These are phyloP conservation scores for Acromyrmex charruanus DNA, from an alignment of 1,140 invertebrate genomes.

Conservation along the genomic window DNA sequence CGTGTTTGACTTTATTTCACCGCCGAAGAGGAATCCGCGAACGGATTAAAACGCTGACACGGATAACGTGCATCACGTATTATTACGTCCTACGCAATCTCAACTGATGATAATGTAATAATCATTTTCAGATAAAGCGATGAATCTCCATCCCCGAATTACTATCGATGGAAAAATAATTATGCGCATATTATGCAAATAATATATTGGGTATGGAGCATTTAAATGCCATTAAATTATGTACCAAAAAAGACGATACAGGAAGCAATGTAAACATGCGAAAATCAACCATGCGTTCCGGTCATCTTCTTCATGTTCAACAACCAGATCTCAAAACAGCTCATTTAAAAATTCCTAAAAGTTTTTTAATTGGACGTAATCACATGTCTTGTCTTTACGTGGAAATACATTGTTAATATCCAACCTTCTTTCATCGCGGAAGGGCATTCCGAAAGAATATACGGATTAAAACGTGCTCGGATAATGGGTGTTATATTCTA, in stretches of 20 bases:
- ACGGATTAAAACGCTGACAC: slow-evolving; percentile 8
- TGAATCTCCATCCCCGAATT: slow-evolving; percentile 17
- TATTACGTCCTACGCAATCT: slow-evolving; percentile 21
- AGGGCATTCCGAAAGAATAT: neutral
- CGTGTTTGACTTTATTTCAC: slow-evolving; percentile 55
- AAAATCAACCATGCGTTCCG: neutral
- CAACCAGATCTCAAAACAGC: neutral
- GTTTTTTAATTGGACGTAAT: neutral
- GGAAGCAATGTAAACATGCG: slow-evolving; percentile 9
- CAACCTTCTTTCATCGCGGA: neutral
- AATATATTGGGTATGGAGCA: slow-evolving; percentile 4
- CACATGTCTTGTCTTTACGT: neutral
- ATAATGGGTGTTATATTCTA: slow-evolving; percentile 1
- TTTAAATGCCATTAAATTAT: slow-evolving; percentile 37
- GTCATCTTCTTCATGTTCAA: neutral
- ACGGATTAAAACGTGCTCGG: neutral
- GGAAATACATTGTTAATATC: neutral
- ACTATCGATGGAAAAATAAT: slow-evolving; percentile 54
- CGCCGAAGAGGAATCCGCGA: slow-evolving; percentile 16
- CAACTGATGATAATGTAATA: slow-evolving; percentile 41
- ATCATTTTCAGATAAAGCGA: slow-evolving; percentile 13
- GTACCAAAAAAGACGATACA: neutral
- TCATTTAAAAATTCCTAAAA: slow-evolving; percentile 3
- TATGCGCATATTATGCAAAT: slow-evolving; percentile 46
- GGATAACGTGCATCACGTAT: slow-evolving; percentile 29